Base-by-base conservation (phyloP, 1,140 invertebrate genomes). In the Metopolophium dirhodum region DNA sequence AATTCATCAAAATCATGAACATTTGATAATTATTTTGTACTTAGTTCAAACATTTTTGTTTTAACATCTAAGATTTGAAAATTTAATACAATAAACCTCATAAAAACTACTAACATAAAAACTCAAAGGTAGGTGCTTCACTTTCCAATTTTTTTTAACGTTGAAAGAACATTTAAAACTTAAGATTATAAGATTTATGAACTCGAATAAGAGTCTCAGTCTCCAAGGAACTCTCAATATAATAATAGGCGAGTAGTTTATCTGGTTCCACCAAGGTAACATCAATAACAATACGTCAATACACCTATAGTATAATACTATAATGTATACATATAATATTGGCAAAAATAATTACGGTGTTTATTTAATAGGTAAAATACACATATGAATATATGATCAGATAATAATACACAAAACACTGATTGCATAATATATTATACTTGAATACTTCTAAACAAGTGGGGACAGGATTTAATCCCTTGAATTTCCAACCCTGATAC, bases 221-320 rank as follows among this genome's bases (percentile, higher is more conserved):
- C 61, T 77, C 61, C n/a, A 77, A 77, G 61, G n/a, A 77, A 77
- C 61, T n/a, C 61, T 35, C n/a, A 77, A n/a, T 77, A 77, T 77
- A n/a, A 77, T 77, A 77, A 77, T n/a, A 77, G n/a, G 30, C 7
- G 30, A 77, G 61, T n/a, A 77, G 61, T 77, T 77, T 77, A 77
- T 77, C 61, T n/a, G 61, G 61, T 77, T 77, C 61, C 61, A 77
- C 30, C 30, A 77, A 77, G 61, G 61, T 77, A 77, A 77, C 30
- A 77, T 77, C 61, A 77, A n/a, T 35, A n/a, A 77, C 61, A 77
- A 77, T 77, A 77, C 61, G 30, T 77, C 61, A 77, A 77, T 77
- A 77, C n/a, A 77, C 4, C 61, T 77, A 77, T 18, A 77, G 14
- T 77, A 77, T 77, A 68, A 18, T 68, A 23, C 20, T 77, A 77